phyloP scores from a whole-genome alignment of 2,113 vertebrate species.

The Gnathonemus echidnorhynchus region DNA sequence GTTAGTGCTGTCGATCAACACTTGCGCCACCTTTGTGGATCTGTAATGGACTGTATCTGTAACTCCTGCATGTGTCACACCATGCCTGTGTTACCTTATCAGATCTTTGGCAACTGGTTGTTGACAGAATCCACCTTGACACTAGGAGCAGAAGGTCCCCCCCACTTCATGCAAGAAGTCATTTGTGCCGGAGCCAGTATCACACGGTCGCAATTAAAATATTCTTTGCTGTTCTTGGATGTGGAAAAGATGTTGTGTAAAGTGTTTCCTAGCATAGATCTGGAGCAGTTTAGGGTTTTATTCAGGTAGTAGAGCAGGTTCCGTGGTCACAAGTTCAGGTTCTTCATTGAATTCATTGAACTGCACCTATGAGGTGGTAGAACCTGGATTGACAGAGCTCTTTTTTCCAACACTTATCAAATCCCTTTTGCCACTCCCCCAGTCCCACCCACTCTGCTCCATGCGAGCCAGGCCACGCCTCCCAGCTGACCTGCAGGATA shows the following conservation, averaged over 20 bases:
- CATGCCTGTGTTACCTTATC: neutral
- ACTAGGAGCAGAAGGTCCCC: neutral
- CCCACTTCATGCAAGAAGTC: neutral
- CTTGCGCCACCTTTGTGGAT: neutral
- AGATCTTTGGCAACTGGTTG: neutral
- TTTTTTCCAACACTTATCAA: neutral
- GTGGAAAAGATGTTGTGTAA: neutral
- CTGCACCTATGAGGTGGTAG: neutral
- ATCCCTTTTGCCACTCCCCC: neutral
- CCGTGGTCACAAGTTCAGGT: neutral
- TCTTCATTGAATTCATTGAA: neutral
- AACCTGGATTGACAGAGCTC: neutral
- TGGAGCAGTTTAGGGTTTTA: neutral
- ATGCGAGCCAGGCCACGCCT: neutral
- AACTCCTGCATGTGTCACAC: neutral
- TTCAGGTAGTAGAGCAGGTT: neutral
- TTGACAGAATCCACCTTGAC: neutral
- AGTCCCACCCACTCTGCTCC: neutral
- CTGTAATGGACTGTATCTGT: neutral
- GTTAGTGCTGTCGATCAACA: neutral
- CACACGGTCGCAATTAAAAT: neutral
- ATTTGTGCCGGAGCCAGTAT: neutral
- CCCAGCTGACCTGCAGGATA: neutral
- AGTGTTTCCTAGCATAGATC: neutral
- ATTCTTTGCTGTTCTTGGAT: neutral